Base-by-base conservation (phyloP, 2,113 vertebrate species). In the Colius striatus region DNA sequence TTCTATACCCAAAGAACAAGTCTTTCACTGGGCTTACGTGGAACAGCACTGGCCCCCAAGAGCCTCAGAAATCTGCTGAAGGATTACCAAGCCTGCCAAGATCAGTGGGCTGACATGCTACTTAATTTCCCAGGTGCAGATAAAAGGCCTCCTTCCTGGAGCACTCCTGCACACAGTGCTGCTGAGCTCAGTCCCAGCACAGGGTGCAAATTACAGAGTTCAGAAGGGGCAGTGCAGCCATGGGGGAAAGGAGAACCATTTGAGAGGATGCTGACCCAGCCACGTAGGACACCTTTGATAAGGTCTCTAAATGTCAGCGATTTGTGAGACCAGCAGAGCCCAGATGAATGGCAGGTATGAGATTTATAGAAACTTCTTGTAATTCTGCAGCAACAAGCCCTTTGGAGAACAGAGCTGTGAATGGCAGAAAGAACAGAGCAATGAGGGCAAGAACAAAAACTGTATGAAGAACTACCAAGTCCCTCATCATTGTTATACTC, bases 391-490 rank as follows among this genome's bases (percentile, higher is more conserved):
- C 38, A 75, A 14, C 20, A 71, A 87, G 53, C 13, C 19, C 50
- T 79, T 19, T 23, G 50, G 45, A 82, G 68, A 77, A 5, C 4
- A 18, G 16, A 43, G 45, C 13, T 74, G 30, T 18, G 50, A 48
- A 73, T 13, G 10, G 3, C 20, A 7, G 38, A 80, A 60, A 55
- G 32, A 55, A 4, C 16, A 60, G 16, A 11, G 11, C 3, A 16
- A 26, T 8, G 30, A 54, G 41, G 7, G 30, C 47, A 65, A 89
- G 65, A 66, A 70, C 43, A 73, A 81, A 84, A 79, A 34, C 61
- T 32, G 4, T 16, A 13, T 1, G 2, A 67, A 73, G 50, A 83
- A 23, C 19, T 67, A 34, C n/a, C 0, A 0, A 26, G 55, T 77
- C 27, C 47, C 48, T 62, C 19, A 60, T 72, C 47, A 22, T 5